Conservation (phyloP, 2,797 vertebrate species). For the Kryptolebias ocellatus region DNA sequence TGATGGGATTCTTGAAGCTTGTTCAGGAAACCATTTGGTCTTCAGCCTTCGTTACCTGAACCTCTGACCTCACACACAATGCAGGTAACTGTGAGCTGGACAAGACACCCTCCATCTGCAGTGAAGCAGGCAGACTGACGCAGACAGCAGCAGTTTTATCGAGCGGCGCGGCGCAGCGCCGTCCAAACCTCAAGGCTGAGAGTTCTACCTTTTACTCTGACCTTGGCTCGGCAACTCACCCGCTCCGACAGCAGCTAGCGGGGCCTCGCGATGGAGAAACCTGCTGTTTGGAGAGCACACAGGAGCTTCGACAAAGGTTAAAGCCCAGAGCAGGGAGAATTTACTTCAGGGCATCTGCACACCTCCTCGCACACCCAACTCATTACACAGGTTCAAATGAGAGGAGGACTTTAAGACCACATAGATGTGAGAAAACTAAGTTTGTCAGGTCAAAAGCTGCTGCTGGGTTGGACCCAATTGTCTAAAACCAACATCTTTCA, state of each 20-base stretch:
- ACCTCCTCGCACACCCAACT: not conserved
- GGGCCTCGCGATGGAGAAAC: constrained; percentile 9
- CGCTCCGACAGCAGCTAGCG: constrained; percentile 14
- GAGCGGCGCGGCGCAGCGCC: not conserved
- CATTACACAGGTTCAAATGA: not conserved
- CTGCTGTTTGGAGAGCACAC: constrained; percentile 50
- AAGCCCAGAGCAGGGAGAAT: constrained; percentile 42
- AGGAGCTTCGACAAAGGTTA: constrained; percentile 33
- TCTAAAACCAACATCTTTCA: no score
- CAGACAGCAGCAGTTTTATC: not conserved
- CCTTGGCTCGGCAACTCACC: constrained; percentile 41
- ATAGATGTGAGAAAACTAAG: no score
- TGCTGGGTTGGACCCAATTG: no score
- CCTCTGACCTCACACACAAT: no score
- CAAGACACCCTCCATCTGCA: not conserved
- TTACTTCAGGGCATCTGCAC: constrained; percentile 48
- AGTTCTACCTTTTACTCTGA: not conserved
- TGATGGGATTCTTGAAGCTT: no score
- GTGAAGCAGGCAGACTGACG: constrained; percentile 8
- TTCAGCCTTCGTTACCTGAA: no score
- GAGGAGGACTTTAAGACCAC: not conserved
- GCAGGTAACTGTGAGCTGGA: not conserved
- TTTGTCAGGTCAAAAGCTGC: no score
- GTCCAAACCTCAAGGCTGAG: constrained; percentile 15
- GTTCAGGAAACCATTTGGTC: no score